Base-by-base conservation (phyloP, 2,888 invertebrate genomes). In the Saturnia pavonia region DNA sequence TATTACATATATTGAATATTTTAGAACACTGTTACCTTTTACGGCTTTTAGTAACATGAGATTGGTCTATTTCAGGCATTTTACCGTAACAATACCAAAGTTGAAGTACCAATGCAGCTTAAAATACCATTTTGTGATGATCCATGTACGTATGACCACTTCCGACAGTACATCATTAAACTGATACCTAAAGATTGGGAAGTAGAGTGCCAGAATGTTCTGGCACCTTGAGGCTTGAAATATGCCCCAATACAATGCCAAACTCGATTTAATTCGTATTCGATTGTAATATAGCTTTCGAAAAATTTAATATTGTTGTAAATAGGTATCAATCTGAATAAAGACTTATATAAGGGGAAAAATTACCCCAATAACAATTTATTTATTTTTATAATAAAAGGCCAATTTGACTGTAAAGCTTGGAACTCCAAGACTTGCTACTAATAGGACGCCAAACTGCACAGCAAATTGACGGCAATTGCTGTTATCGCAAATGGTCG, bases 141-240 rank as follows among this genome's bases (percentile, higher is more conserved):
- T 42, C 95, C 96, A 0, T 97, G 97, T 80, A 87, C 94, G 4
- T 91, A 97, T 74, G 85, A 84, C 0, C 87, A 93, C 72, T 96
- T 97, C 78, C 85, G 86, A 12, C 79, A 89, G 45, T 86, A 95
- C 25, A 86, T 96, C 73, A 85, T 91, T 69, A 91, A 95, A 67
- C 85, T 96, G 16, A 88, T 96, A 68, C 95, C 97, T 0, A 82
- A 87, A 1, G 94, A 97, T 81, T 97, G 96, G 95, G 95, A 96
- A 72, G 87, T 92, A 14, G 96, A 96, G 79, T 97, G 97, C 81
- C 82, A 87, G 74, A 93, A 92, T 74, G 80, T n/a, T n/a, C n/a
- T 70, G 67, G 19, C 19, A 8, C 25, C 25, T 25, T 57, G 57
- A 57, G 25, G 25, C 34, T 34, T 34, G 34, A 34, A 25, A 14